Evolutionary conservation across 2,888 invertebrate species (phyloP).

Genomic region (Polydesmus complanatus): DNA sequence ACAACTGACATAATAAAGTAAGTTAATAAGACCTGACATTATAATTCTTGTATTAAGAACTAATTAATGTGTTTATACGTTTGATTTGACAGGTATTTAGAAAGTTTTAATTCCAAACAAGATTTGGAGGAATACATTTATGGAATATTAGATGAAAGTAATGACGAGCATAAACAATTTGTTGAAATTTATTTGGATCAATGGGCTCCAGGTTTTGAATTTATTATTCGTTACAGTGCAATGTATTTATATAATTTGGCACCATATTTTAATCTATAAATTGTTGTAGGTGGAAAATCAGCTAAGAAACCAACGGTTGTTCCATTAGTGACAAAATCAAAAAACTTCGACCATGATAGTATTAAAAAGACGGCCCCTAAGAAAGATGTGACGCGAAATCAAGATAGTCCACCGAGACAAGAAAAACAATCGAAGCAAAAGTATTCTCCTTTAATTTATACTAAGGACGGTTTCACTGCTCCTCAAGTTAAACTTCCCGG

Average conservation of each 20-base stretch:
- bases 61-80: not conserved
- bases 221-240: not conserved
- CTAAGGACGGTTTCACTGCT: conserved; percentile 48
- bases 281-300: not conserved
- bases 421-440: not conserved
- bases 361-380: not conserved
- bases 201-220: not conserved
- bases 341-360: not conserved
- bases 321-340: not conserved
- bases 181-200: conserved; percentile 41
- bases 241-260: no score
- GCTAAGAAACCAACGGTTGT: not conserved
- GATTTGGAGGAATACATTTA: conserved; percentile 66
- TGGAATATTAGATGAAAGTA: conserved; percentile 53
- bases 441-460: conserved; percentile 53
- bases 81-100: conserved; percentile 46
- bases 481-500: conserved; percentile 46
- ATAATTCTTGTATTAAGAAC: not conserved
- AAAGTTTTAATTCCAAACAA: conserved; percentile 51
- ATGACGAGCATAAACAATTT: conserved; percentile 51
- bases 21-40: not conserved
- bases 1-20: conserved; percentile 9
- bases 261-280: not conserved
- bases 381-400: not conserved
- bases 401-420: not conserved